Evolutionary conservation across 2,888 invertebrate species (phyloP).

Genomic region (Ctenicera cuprea): DNA sequence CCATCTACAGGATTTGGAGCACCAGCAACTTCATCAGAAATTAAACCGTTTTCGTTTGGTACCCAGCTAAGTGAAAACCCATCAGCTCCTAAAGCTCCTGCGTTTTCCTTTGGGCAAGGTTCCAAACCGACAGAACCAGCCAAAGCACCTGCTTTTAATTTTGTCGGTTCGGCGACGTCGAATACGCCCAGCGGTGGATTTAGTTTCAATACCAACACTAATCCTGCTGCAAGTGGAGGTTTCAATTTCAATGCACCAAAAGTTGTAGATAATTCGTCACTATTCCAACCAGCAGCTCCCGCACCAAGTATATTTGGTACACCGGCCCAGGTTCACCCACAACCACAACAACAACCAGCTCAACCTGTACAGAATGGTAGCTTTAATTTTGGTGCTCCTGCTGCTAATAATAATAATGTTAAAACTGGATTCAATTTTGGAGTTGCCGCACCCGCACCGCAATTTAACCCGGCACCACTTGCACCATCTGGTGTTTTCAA

Average conservation of each 20-base stretch:
- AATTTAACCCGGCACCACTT: slow-evolving; percentile 38
- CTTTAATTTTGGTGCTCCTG: slow-evolving; percentile 65
- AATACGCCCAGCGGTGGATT: slow-evolving; percentile 32
- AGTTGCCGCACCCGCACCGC: slow-evolving; percentile 52
- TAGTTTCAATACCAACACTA: slow-evolving; percentile 64
- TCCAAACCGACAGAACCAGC: slow-evolving; percentile 57
- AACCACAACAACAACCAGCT: slow-evolving; percentile 41
- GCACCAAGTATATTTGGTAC: slow-evolving; percentile 61
- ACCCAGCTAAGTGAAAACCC: slow-evolving; percentile 41
- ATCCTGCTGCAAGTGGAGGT: slow-evolving; percentile 60
- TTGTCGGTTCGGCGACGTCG: slow-evolving; percentile 42
- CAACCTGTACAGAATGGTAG: slow-evolving; percentile 61
- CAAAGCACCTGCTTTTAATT: slow-evolving; percentile 45
- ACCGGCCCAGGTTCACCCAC: slow-evolving; percentile 39
- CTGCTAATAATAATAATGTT: slow-evolving; percentile 57
- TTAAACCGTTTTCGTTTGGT: slow-evolving; percentile 61
- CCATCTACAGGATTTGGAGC: neutral
- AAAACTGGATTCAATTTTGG: slow-evolving; percentile 67
- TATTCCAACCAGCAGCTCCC: slow-evolving; percentile 41
- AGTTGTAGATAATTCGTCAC: slow-evolving; percentile 33
- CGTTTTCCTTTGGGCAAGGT: slow-evolving; percentile 63
- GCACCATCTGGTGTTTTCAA: slow-evolving; percentile 64
- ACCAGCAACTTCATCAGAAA: slow-evolving; percentile 47
- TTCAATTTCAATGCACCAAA: slow-evolving; percentile 47
- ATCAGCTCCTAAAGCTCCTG: slow-evolving; percentile 57